Evolutionary conservation across 2,888 invertebrate species (phyloP).

Genomic region (Seira sanloemensis): DNA sequence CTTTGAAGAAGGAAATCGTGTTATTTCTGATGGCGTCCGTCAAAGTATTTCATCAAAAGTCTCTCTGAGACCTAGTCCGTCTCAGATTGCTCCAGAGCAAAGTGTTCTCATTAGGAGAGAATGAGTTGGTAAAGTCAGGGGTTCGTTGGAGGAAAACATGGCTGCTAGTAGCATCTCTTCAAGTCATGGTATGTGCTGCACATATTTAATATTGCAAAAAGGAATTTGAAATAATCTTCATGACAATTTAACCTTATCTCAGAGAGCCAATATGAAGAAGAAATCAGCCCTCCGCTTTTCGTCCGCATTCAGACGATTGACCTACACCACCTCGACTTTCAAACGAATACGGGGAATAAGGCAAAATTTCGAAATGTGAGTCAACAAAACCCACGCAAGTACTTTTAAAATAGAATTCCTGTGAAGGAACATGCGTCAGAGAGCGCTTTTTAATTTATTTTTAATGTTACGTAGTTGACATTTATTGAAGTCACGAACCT

Average conservation of each 20-base stretch:
- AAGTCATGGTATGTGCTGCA: background rate
- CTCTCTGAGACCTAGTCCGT: background rate
- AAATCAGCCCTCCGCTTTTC: conserved; percentile 62
- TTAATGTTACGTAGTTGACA: conserved; percentile 66
- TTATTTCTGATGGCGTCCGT: background rate
- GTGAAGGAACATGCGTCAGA: no score
- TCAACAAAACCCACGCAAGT: background rate
- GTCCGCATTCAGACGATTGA: conserved; percentile 71
- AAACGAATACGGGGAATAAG: conserved; percentile 38
- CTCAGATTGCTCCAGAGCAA: background rate
- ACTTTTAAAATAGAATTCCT: no score
- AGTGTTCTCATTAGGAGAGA: background rate
- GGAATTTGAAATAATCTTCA: background rate
- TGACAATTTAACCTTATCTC: background rate
- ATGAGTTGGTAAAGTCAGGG: no score
- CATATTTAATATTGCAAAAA: background rate
- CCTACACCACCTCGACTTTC: conserved; percentile 68
- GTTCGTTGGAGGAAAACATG: no score
- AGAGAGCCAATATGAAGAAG: conserved; percentile 28
- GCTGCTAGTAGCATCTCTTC: background rate
- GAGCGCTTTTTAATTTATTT: no score
- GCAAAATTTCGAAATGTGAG: conserved; percentile 57
- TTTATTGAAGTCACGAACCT: conserved; percentile 70
- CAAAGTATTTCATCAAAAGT: background rate
- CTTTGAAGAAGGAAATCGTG: background rate